Conservation (phyloP, 2,113 vertebrate species). For the Ahaetulla prasina region DNA sequence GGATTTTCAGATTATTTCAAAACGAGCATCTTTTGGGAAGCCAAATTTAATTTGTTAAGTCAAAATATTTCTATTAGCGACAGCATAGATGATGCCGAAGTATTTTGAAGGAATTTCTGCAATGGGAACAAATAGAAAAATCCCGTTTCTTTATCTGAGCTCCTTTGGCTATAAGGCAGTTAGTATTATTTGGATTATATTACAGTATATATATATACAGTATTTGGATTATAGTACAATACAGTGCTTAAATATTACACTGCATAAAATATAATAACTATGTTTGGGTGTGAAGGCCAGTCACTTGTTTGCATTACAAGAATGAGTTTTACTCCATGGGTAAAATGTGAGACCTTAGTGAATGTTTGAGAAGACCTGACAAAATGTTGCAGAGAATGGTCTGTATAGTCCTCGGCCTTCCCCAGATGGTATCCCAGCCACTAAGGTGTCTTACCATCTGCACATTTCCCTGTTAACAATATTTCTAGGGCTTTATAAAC, state of each 20-base stretch:
- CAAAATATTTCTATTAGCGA: not conserved
- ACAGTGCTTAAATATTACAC: not conserved
- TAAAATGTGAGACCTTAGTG: not conserved
- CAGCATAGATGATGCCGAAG: not conserved
- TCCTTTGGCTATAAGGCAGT: not conserved
- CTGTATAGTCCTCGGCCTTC: not conserved
- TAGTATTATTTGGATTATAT: not conserved
- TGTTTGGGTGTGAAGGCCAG: not conserved
- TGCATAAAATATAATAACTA: not conserved
- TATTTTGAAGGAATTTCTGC: not conserved
- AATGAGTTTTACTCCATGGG: not conserved
- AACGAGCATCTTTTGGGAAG: not conserved
- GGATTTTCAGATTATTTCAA: slow-evolving; percentile 5
- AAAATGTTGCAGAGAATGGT: not conserved
- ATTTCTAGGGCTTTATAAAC: not conserved
- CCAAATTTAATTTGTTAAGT: not conserved
- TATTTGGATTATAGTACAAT: not conserved
- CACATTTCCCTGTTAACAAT: not conserved
- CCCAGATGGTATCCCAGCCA: not conserved
- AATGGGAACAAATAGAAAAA: not conserved
- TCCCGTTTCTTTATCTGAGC: not conserved
- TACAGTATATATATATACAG: not conserved
- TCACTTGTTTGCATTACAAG: not conserved
- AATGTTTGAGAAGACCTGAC: not conserved
- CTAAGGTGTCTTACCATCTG: not conserved